A percentile compares a stretch with the other conserved stretches of the same genome.
phyloP scores from a whole-genome alignment of 2,113 vertebrate genomes.

The Zingel zingel region DNA sequence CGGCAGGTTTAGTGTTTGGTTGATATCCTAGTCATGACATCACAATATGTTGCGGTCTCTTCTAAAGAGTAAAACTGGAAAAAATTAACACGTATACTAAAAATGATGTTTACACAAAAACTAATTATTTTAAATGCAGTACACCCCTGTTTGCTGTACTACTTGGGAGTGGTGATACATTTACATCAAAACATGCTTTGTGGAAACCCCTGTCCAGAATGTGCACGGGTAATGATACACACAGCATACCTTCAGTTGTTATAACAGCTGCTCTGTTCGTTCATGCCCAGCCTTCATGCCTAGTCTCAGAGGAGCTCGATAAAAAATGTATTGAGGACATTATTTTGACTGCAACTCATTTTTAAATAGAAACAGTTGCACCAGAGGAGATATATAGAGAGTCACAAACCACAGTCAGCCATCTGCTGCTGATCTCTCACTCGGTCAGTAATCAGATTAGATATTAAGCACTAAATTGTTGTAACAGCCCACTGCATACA shows the following conservation, averaged over 20 bases:
- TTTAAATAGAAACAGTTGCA: constrained; percentile 50
- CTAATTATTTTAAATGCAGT: not conserved
- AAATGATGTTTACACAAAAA: not conserved
- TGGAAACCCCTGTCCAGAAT: not conserved
- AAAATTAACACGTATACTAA: not conserved
- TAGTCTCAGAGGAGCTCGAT: constrained; percentile 40
- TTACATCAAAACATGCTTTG: not conserved
- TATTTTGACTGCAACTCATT: constrained; percentile 44
- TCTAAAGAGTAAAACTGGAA: not conserved
- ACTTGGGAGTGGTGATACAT: not conserved
- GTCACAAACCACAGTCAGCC: constrained; percentile 48
- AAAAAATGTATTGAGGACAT: constrained; percentile 69
- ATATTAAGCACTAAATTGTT: constrained; percentile 39
- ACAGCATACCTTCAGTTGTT: not conserved
- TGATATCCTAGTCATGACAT: not conserved
- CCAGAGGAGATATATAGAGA: constrained; percentile 30
- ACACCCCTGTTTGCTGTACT: not conserved
- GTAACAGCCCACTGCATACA: constrained; percentile 20
- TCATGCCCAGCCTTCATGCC: constrained; percentile 14
- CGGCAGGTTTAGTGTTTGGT: not conserved
- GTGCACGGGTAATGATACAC: not conserved
- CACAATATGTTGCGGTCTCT: not conserved
- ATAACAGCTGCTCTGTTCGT: not conserved
- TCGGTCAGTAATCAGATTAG: constrained; percentile 51
- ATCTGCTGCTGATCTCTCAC: constrained; percentile 45